These are phyloP conservation scores for Acanthacorydalis orientalis DNA, from an alignment of 2,888 invertebrate genomes.

Conservation along the genomic window DNA sequence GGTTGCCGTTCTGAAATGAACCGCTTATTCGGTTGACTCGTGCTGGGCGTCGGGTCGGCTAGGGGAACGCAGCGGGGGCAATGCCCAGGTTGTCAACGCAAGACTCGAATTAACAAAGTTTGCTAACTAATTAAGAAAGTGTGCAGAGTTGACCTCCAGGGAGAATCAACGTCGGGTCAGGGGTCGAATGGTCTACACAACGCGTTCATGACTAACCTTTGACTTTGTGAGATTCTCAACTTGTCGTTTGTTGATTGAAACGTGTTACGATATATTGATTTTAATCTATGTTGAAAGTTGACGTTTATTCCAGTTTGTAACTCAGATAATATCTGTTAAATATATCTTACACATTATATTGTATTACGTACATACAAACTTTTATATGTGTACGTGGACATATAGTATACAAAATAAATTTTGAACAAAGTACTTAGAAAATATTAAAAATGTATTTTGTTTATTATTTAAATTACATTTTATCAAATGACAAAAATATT, in stretches of 20 bases:
- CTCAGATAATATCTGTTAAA: no score
- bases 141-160: constrained; percentile 21
- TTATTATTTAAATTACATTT: no score
- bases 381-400: no score
- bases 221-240: no score
- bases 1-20: no score
- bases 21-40: background rate
- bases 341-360: background rate
- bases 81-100: constrained; percentile 21
- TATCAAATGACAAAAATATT: no score
- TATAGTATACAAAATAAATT: no score
- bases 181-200: background rate
- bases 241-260: no score
- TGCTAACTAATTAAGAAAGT: constrained; percentile 25
- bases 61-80: constrained; percentile 12
- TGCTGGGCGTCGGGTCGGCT: constrained; percentile 7
- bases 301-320: no score
- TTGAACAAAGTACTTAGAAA: no score
- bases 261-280: background rate
- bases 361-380: background rate
- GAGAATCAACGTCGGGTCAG: constrained; percentile 8
- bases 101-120: constrained; percentile 26
- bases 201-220: no score
- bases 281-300: background rate
- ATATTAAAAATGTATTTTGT: no score